Evolutionary conservation across 2,113 vertebrate species (phyloP).

Genomic region (Chionodraco myersi): DNA sequence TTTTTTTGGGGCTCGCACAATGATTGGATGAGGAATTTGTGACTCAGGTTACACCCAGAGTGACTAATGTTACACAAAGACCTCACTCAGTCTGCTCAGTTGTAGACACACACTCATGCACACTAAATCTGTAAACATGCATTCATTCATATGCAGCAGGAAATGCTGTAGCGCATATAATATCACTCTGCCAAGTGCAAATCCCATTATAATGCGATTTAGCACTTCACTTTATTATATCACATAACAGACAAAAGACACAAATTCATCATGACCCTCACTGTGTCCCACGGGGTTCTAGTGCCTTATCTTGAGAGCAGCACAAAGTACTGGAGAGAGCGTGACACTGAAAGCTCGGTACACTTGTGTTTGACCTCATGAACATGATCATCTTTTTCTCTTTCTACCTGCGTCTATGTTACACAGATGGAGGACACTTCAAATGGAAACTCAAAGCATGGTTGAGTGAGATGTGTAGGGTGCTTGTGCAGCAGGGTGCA

Average conservation of each 20-base stretch:
- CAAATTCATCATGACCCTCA: neutral
- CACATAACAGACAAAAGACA: neutral
- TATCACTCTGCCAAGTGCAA: slow-evolving; percentile 7
- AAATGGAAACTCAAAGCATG: neutral
- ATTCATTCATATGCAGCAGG: neutral
- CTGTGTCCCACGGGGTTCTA: slow-evolving; percentile 1
- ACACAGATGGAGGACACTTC: neutral
- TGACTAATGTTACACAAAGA: slow-evolving; percentile 58
- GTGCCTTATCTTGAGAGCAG: slow-evolving; percentile 89
- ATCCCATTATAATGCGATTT: neutral
- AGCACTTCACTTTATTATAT: neutral
- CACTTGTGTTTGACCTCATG: slow-evolving; percentile 97
- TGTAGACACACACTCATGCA: neutral
- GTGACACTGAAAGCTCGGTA: slow-evolving; percentile 93
- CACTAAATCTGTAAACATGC: neutral
- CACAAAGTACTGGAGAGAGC: slow-evolving; percentile 94
- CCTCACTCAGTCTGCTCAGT: slow-evolving; percentile 1
- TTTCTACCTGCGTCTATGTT: slow-evolving; percentile 8
- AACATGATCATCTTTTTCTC: slow-evolving; percentile 78
- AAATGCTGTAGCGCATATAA: neutral
- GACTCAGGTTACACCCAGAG: slow-evolving; percentile 62
- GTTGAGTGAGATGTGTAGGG: slow-evolving; percentile 11
- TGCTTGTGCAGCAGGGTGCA: slow-evolving; percentile 16
- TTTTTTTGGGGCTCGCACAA: slow-evolving; percentile 22
- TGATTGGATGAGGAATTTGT: slow-evolving; percentile 57